Base-by-base conservation (phyloP, 2,888 invertebrate species). In the Tachina fera region DNA sequence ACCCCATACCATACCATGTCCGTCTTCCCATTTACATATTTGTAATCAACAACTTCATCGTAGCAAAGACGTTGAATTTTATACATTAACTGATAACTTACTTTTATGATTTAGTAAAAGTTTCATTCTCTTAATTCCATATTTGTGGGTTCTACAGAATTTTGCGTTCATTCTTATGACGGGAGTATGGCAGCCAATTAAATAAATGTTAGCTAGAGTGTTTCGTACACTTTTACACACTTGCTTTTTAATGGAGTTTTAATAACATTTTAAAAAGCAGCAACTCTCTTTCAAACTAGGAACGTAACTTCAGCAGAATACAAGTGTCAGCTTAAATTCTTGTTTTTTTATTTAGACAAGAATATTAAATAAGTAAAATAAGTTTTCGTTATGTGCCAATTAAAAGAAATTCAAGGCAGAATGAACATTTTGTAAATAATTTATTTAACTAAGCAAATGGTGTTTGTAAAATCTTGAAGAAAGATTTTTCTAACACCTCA, bases 191-290 rank as follows among this genome's bases (percentile, higher is more conserved):
- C 16, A 71, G 70, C 45, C 78, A 79, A 79, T 71, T 79, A 71
- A 60, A 67, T 71, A 45, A 63, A 51, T 43, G 68, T 78, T 58
- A 58, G 56, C 41, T 58, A 56, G 58, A 77, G 49, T 39, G 22
- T 77, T 68, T 77, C 6, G 19, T 49, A 16, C 11, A 72, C 19
- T 61, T 74, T 61, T 51, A 14, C 41, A 77, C 70, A 63, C 53
- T 79, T 63, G 9, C 39, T 53, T 53, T 56, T 71, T 79, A 70
- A 79, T 79, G 53, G 78, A 70, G 31, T 70, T 79, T 79, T 79
- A 79, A 79, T 79, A 70, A 71, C 70, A 45, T 79, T 70, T 60
- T 53, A 8, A 53, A 58, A 70, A 61, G 9, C 13, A 61, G 9
- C 13, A n/a, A 39, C 14, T 11, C 31, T 74, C 3, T 60, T 39